These are phyloP conservation scores for Aromia moschata DNA, from an alignment of 2,888 invertebrate species.

Conservation along the genomic window DNA sequence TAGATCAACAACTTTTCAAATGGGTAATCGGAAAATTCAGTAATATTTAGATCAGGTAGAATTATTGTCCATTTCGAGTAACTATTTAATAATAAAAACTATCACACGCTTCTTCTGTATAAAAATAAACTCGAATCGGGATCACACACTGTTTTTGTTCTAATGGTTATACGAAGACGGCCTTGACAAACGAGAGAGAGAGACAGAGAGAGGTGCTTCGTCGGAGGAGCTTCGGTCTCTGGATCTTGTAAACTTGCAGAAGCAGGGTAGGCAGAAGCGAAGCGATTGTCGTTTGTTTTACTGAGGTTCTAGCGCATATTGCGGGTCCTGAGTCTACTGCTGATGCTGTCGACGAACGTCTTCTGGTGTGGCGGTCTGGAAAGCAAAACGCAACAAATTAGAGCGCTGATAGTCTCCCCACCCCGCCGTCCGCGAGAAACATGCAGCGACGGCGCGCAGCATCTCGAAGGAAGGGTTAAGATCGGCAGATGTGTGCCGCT, in stretches of 20 bases:
- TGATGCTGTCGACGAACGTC: conserved; percentile 50
- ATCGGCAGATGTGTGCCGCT: conserved; percentile 36
- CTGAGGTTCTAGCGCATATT: conserved; percentile 59
- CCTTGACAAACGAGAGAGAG: conserved; percentile 41
- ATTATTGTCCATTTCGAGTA: conserved; percentile 58
- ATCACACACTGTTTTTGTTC: conserved; percentile 33
- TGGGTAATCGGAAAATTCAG: conserved; percentile 32
- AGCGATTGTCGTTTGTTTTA: conserved; percentile 58
- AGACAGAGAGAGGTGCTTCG: no score
- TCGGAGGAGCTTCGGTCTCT: conserved; percentile 32
- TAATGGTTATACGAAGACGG: conserved; percentile 25
- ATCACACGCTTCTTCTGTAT: conserved; percentile 44
- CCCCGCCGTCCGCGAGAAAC: conserved; percentile 2
- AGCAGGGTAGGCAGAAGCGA: conserved; percentile 62
- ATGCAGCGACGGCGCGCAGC: conserved; percentile 18
- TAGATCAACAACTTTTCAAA: conserved; percentile 33
- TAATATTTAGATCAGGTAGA: conserved; percentile 54
- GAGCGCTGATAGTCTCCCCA: conserved; percentile 31
- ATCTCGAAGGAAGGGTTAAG: conserved; percentile 38
- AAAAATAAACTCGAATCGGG: conserved; percentile 49
- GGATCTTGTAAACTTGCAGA: conserved; percentile 50
- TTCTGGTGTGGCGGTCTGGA: conserved; percentile 54
- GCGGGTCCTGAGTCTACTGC: conserved; percentile 58
- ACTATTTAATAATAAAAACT: conserved; percentile 38
- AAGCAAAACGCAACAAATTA: conserved; percentile 52